Conservation (phyloP, 2,888 invertebrate genomes). For the Cerastis leucographa region DNA sequence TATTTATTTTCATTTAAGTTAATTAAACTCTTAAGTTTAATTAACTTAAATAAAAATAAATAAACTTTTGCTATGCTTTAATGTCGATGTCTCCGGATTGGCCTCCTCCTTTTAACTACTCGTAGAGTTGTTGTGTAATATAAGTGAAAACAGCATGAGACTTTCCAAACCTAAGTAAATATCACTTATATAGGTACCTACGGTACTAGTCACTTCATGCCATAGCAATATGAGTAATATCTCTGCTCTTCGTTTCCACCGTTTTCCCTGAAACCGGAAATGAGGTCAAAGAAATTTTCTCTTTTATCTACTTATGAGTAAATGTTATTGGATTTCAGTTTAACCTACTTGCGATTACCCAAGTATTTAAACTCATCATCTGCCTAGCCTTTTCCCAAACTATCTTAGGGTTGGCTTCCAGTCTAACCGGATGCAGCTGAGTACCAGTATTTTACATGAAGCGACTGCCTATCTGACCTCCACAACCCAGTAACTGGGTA, state of each 20-base stretch:
- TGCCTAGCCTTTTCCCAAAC: too few species aligned
- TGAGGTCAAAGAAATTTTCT: background rate
- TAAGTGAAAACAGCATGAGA: background rate
- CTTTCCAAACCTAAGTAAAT: conserved; percentile 6
- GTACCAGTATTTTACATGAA: too few species aligned
- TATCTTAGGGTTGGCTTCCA: too few species aligned
- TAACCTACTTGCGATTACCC: background rate
- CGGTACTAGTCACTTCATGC: background rate
- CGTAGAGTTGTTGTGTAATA: background rate
- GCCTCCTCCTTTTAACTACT: background rate
- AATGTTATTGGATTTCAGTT: background rate
- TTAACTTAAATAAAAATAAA: background rate
- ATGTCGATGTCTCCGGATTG: background rate
- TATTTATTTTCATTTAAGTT: too few species aligned
- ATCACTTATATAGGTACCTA: background rate
- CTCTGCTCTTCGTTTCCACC: background rate
- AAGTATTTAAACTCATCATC: background rate
- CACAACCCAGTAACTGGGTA: too few species aligned
- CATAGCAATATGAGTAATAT: background rate
- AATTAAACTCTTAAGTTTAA: too few species aligned
- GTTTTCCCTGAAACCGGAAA: background rate
- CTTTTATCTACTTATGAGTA: background rate
- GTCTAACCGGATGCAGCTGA: too few species aligned
- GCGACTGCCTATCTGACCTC: too few species aligned
- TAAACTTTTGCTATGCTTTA: background rate